Evolutionary conservation across 2,888 invertebrate genomes (phyloP).

Genomic region (Tiliacea citrago): DNA sequence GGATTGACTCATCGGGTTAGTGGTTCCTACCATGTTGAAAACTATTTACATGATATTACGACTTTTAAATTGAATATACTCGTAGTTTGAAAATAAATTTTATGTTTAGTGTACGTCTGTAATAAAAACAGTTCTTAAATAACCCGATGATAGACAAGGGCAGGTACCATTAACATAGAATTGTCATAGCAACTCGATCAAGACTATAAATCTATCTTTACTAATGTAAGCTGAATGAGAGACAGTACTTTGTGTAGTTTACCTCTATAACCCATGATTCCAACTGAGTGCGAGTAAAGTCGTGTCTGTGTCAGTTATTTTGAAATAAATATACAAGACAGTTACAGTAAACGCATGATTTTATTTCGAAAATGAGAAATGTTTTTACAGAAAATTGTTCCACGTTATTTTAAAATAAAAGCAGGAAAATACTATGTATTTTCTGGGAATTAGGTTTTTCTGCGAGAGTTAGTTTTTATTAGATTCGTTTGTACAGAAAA

Average conservation of each 20-base stretch:
- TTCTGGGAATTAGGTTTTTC: constrained; percentile 42
- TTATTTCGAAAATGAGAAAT: constrained; percentile 31
- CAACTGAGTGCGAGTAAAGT: not conserved
- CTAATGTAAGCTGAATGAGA: too few species aligned
- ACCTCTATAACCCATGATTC: not conserved
- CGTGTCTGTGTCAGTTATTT: not conserved
- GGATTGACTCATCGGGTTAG: not conserved
- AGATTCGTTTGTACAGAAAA: constrained; percentile 18
- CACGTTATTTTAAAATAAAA: constrained; percentile 19
- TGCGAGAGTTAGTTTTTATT: constrained; percentile 24
- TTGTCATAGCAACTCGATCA: not conserved
- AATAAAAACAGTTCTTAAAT: not conserved
- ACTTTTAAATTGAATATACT: not conserved
- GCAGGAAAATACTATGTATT: constrained; percentile 21
- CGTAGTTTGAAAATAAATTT: not conserved
- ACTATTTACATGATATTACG: not conserved
- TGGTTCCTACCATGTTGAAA: not conserved
- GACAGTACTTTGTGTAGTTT: not conserved
- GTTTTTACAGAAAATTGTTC: constrained; percentile 35
- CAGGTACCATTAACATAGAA: not conserved
- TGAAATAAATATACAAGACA: constrained; percentile 3
- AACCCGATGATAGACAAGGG: too few species aligned
- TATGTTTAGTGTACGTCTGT: not conserved
- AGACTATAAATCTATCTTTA: too few species aligned
- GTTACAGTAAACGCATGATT: constrained; percentile 20